Evolutionary conservation across 23 tunicate genomes (phyloP).

Genomic region (Halocynthia aurantium): DNA sequence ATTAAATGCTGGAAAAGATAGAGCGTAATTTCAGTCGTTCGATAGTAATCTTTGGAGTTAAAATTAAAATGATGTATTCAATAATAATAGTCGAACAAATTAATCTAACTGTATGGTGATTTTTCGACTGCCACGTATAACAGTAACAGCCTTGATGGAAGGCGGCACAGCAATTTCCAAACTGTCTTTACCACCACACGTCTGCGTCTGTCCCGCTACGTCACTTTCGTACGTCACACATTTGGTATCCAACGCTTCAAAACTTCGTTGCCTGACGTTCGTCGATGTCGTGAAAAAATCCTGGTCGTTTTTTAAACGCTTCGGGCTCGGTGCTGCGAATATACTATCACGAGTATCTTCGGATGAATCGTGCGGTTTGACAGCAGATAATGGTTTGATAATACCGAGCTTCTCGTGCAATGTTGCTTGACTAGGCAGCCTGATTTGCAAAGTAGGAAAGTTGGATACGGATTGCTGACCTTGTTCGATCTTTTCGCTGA

Average conservation of each 20-base stretch:
- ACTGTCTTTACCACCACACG: not conserved
- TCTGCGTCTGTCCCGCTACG: not conserved
- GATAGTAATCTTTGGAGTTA: too few relatives aligned
- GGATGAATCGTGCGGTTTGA: not conserved
- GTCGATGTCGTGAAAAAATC: not conserved
- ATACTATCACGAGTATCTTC: not conserved
- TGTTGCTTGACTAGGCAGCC: not conserved
- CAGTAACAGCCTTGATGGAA: constrained; percentile 11
- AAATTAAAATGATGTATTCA: too few relatives aligned
- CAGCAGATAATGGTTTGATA: constrained; percentile 18
- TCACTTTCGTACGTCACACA: not conserved
- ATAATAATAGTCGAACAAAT: not conserved
- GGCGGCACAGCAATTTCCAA: constrained; percentile 19
- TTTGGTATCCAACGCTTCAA: too few relatives aligned
- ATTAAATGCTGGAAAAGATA: too few relatives aligned
- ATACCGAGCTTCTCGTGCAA: constrained; percentile 1
- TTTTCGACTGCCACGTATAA: constrained; percentile 3
- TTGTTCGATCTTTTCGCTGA: not conserved
- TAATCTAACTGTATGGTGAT: constrained; percentile 14
- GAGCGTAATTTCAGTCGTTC: too few relatives aligned
- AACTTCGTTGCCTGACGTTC: not conserved
- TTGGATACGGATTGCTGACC: not conserved
- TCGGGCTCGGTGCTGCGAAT: constrained; percentile 6
- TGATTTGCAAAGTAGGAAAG: not conserved
- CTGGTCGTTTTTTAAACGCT: not conserved